These are phyloP conservation scores for Drosophila saltans DNA, from an alignment of 1,140 invertebrate species.

Conservation along the genomic window DNA sequence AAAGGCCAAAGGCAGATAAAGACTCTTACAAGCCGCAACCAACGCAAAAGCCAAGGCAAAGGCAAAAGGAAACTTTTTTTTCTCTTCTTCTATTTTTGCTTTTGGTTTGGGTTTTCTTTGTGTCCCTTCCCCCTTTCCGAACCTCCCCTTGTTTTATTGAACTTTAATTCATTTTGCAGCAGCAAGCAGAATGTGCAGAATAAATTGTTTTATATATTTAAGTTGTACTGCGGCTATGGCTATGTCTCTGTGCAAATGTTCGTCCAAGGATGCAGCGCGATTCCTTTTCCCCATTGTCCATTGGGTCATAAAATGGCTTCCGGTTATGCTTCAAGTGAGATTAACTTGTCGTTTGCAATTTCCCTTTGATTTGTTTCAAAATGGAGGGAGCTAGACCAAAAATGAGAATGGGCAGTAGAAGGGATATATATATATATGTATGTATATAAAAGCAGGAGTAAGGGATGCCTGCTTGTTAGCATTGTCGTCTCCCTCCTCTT, in stretches of 20 bases:
- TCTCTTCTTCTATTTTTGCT: conserved; percentile 28
- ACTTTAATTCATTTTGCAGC: conserved; percentile 69
- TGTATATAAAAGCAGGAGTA: not conserved
- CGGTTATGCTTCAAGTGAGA: conserved; percentile 82
- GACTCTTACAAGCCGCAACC: conserved; percentile 50
- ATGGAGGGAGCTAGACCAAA: conserved; percentile 22
- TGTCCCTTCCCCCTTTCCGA: not conserved
- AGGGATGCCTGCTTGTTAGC: conserved; percentile 15
- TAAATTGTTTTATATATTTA: conserved; percentile 71
- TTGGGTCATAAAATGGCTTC: conserved; percentile 82
- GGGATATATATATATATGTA: not conserved
- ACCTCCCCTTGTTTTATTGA: conserved; percentile 55
- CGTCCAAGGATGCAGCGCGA: conserved; percentile 51
- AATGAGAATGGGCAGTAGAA: not conserved
- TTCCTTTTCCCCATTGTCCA: conserved; percentile 55
- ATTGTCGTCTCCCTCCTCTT: not conserved
- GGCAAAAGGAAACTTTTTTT: conserved; percentile 28
- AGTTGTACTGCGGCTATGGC: conserved; percentile 55
- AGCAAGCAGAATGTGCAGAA: conserved; percentile 55
- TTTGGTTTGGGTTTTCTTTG: not conserved
- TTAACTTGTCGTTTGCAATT: conserved; percentile 83
- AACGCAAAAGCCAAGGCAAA: conserved; percentile 27
- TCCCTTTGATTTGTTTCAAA: conserved; percentile 82
- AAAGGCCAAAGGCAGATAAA: conserved; percentile 55
- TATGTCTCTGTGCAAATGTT: conserved; percentile 19